Evolutionary conservation across 35 echinoderm and acorn worm genomes (phyloP).

Genomic region (Lytechinus variegatus): DNA sequence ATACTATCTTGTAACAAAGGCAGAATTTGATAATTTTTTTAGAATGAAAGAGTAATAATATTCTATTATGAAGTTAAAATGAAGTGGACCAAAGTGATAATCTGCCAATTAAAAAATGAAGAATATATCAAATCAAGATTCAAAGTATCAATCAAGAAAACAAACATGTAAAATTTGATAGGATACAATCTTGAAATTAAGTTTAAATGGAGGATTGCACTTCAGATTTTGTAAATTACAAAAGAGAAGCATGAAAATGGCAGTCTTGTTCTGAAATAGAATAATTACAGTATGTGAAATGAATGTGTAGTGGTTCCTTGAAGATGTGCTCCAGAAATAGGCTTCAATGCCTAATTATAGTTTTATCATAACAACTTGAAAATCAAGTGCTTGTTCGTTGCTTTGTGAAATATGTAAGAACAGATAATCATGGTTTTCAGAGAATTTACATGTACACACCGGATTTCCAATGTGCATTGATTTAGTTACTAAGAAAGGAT

Average conservation of each 20-base stretch:
- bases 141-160: constrained; percentile 27
- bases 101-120: neutral
- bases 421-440: neutral
- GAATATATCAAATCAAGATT: neutral
- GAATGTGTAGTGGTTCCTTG: neutral
- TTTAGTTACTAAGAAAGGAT: no score
- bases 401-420: neutral
- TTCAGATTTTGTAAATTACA: neutral
- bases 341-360: neutral
- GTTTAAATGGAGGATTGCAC: neutral
- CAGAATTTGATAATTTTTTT: no score
- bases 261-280: no score
- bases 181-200: constrained; percentile 23
- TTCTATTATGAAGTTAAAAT: no score
- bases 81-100: no score
- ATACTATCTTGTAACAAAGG: neutral
- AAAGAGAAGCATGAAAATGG: neutral
- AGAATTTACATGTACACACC: neutral
- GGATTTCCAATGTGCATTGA: no score
- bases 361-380: neutral
- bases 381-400: neutral
- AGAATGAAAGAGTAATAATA: no score
- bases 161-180: neutral
- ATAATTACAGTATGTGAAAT: neutral
- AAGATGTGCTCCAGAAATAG: neutral